phyloP scores from a whole-genome alignment of 2,113 vertebrate species.

The Archilochus colubris region DNA sequence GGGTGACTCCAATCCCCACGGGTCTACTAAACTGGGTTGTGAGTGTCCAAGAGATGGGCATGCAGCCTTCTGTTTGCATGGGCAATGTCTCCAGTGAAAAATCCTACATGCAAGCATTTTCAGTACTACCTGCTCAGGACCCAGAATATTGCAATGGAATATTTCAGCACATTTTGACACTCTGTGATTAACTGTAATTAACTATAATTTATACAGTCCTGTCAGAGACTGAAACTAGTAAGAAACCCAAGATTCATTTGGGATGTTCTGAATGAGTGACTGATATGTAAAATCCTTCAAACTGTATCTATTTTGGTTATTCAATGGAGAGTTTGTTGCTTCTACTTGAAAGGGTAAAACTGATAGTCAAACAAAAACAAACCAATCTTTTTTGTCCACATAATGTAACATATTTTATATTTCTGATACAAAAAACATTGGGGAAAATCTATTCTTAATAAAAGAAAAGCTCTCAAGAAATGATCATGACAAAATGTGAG shows the following conservation, averaged over 20 bases:
- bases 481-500: neutral
- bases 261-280: neutral
- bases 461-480: neutral
- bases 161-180: neutral
- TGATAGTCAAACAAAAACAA: neutral
- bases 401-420: neutral
- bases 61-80: constrained; percentile 18
- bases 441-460: neutral
- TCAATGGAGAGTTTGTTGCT: neutral
- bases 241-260: neutral
- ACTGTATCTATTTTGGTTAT: neutral
- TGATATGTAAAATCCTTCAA: neutral
- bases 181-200: neutral
- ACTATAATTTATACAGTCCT: neutral
- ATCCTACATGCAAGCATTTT: neutral
- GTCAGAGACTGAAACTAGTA: neutral
- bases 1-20: neutral
- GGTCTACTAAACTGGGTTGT: neutral
- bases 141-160: neutral
- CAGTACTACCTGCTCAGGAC: constrained; percentile 3
- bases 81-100: constrained; percentile 51
- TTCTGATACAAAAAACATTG: neutral
- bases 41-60: neutral
- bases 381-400: neutral
- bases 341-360: neutral